phyloP scores from a whole-genome alignment of 1,140 invertebrate genomes.

The Adelges cooleyi region DNA sequence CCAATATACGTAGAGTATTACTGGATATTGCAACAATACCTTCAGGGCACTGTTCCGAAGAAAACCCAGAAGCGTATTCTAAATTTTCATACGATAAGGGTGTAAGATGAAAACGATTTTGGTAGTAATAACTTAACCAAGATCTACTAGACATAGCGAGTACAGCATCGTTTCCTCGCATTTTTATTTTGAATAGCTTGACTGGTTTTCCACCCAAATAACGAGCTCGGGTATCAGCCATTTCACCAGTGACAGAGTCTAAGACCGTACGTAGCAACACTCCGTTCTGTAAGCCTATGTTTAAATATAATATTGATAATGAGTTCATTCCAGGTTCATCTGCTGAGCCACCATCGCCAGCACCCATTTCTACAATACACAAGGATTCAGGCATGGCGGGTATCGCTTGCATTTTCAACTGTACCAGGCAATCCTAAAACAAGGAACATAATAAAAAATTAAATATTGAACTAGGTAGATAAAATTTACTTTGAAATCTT shows the following conservation, averaged over 20 bases:
- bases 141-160: slow-evolving; percentile 95
- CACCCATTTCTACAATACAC: slow-evolving; percentile 87
- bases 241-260: slow-evolving; percentile 91
- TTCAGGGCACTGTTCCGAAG: slow-evolving; percentile 97
- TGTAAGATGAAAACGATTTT: slow-evolving; percentile 91
- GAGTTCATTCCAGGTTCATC: slow-evolving; percentile 43
- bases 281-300: slow-evolving; percentile 96
- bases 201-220: slow-evolving; percentile 92
- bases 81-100: slow-evolving; percentile 92
- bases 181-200: slow-evolving; percentile 87
- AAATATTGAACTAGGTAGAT: background rate
- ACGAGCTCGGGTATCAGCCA: slow-evolving; percentile 91
- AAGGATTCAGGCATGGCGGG: slow-evolving; percentile 92
- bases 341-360: slow-evolving; percentile 51
- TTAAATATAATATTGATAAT: slow-evolving; percentile 72
- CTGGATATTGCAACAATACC: slow-evolving; percentile 98
- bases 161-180: slow-evolving; percentile 93
- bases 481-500: slow-evolving; percentile 36
- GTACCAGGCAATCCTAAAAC: slow-evolving; percentile 57
- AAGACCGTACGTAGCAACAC: slow-evolving; percentile 88
- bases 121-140: slow-evolving; percentile 98
- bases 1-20: slow-evolving; percentile 93
- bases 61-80: slow-evolving; percentile 96
- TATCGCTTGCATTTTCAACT: slow-evolving; percentile 92
- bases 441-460: background rate